Percentiles rank a stretch among this genome's conserved stretches.
phyloP scores from a whole-genome alignment of 2,888 invertebrate species.

The Cantharis nigra region DNA sequence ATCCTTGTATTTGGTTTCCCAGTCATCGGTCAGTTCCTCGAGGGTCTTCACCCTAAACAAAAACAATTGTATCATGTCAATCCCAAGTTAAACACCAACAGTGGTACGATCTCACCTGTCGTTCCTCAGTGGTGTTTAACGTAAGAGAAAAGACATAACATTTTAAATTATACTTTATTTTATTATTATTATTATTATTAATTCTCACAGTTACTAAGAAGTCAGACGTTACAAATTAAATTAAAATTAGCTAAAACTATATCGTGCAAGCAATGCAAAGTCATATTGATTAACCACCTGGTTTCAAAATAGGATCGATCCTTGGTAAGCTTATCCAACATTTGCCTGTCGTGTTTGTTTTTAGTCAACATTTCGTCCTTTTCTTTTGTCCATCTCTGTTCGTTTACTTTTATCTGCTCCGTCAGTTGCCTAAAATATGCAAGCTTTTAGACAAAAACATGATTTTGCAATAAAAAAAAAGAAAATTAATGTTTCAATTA shows the following conservation, averaged over 20 bases:
- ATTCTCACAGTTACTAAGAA: background rate
- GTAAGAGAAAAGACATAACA: slow-evolving; percentile 13
- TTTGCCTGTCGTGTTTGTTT: slow-evolving; percentile 43
- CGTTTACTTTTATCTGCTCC: slow-evolving; percentile 46
- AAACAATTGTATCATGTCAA: slow-evolving; percentile 51
- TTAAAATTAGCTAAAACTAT: slow-evolving; percentile 44
- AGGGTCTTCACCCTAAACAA: slow-evolving; percentile 47
- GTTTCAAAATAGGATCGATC: slow-evolving; percentile 48
- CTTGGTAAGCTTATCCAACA: slow-evolving; percentile 45
- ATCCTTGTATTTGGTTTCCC: slow-evolving; percentile 32
- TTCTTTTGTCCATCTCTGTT: slow-evolving; percentile 48
- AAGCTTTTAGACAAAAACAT: too few species aligned
- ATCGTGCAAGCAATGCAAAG: slow-evolving; percentile 50
- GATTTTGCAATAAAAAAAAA: too few species aligned
- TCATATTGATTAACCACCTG: slow-evolving; percentile 53
- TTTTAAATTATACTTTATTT: slow-evolving; percentile 20
- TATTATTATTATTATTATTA: background rate
- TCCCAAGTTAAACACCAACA: slow-evolving; percentile 46
- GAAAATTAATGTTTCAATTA: too few species aligned
- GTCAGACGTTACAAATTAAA: slow-evolving; percentile 3
- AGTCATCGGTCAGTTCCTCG: slow-evolving; percentile 35
- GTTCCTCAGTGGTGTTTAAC: slow-evolving; percentile 35
- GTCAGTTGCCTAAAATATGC: slow-evolving; percentile 41
- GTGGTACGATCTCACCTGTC: slow-evolving; percentile 46
- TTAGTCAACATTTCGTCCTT: slow-evolving; percentile 47